Evolutionary conservation across 2,888 invertebrate species (phyloP).

Genomic region (Poecilobothrus nobilitatus): DNA sequence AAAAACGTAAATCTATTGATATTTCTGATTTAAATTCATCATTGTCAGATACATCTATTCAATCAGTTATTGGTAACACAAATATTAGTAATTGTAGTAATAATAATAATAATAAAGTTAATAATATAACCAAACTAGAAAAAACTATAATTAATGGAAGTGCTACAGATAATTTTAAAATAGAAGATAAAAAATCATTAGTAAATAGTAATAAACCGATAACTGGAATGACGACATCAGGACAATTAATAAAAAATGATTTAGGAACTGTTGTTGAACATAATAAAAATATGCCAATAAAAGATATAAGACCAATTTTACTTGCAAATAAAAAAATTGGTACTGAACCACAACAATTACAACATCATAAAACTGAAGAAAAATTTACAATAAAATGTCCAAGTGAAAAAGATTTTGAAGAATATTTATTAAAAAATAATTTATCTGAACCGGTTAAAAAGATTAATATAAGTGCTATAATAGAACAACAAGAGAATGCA

Average conservation of each 20-base stretch:
- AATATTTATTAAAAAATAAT: slow-evolving; percentile 24
- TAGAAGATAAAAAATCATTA: no score
- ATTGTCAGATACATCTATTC: background rate
- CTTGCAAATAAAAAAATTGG: background rate
- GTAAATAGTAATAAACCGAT: background rate
- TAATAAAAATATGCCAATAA: background rate
- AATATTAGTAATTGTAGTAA: no score
- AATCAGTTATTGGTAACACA: no score
- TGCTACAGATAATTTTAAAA: no score
- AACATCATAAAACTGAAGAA: background rate
- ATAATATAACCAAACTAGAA: background rate
- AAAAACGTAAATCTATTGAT: slow-evolving; percentile 19
- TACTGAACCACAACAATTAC: background rate
- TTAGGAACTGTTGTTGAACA: background rate
- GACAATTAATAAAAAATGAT: background rate
- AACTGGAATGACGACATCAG: no score
- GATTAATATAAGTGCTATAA: slow-evolving; percentile 14
- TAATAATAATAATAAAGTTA: background rate
- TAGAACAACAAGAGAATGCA: background rate
- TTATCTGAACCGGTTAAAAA: slow-evolving; percentile 26
- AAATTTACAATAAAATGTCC: slow-evolving; percentile 21
- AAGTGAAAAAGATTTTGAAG: slow-evolving; percentile 28
- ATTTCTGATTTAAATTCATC: background rate
- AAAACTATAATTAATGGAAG: no score
- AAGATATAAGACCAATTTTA: background rate